These are phyloP conservation scores for Cynodonichthys magdalenae DNA, from an alignment of 2,797 vertebrate genomes.

Conservation along the genomic window DNA sequence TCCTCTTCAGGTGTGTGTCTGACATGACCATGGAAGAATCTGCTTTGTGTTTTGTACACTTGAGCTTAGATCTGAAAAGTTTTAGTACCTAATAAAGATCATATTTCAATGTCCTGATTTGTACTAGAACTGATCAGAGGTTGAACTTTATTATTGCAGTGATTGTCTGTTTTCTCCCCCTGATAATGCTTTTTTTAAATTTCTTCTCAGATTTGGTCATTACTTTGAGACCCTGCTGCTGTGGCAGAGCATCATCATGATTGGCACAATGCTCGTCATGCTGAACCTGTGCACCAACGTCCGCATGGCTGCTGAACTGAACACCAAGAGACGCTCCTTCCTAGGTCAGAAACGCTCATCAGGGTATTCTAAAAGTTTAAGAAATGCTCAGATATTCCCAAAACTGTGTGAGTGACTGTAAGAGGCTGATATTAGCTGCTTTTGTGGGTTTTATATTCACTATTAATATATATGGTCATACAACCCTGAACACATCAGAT, in stretches of 20 bases:
- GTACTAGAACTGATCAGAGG: too few relatives aligned
- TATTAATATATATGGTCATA: background rate
- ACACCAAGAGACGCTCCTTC: slow-evolving; percentile 88
- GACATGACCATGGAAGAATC: too few relatives aligned
- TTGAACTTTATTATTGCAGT: too few relatives aligned
- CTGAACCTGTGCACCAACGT: slow-evolving; percentile 93
- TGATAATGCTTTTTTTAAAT: background rate
- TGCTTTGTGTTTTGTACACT: too few relatives aligned
- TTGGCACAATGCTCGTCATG: slow-evolving; percentile 94
- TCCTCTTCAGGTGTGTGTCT: slow-evolving; percentile 92
- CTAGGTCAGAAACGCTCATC: slow-evolving; percentile 83
- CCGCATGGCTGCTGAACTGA: slow-evolving; percentile 87
- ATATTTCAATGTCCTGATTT: too few relatives aligned
- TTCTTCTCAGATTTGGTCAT: slow-evolving; percentile 86
- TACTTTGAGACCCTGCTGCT: slow-evolving; percentile 92
- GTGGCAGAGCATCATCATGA: slow-evolving; percentile 97
- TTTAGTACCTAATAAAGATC: too few relatives aligned
- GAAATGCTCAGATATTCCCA: too few relatives aligned
- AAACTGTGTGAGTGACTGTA: background rate
- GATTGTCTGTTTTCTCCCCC: background rate
- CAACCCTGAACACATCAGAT: too few relatives aligned
- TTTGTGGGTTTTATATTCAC: background rate
- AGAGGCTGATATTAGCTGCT: background rate
- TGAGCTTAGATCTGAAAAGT: too few relatives aligned
- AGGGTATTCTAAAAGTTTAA: background rate